A percentile compares a stretch with the other conserved stretches of the same genome.
These are phyloP conservation scores for Marasmarcha lunaedactyla DNA, from an alignment of 2,888 invertebrate genomes.

Conservation along the genomic window DNA sequence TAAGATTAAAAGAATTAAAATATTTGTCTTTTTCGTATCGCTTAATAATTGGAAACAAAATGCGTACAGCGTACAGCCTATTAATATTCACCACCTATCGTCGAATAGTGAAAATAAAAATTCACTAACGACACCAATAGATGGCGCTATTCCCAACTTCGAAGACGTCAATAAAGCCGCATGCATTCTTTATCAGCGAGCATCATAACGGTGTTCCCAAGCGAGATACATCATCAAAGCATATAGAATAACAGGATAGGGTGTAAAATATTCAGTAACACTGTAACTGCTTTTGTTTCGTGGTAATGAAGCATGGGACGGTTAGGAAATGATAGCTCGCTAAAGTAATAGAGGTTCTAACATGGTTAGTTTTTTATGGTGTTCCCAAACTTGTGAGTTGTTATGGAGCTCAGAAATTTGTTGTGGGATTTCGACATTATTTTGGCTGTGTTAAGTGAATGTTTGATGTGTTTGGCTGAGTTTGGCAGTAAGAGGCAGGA, in stretches of 20 bases:
- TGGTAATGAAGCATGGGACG: constrained; percentile 47
- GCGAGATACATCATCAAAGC: constrained; percentile 52
- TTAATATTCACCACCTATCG: constrained; percentile 30
- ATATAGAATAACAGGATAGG: constrained; percentile 42
- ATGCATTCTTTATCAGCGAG: constrained; percentile 46
- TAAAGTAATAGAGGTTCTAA: no score
- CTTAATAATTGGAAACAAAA: no score
- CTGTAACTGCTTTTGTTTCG: constrained; percentile 59
- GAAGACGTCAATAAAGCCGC: constrained; percentile 41
- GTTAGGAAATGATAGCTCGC: constrained; percentile 4
- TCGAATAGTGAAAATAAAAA: constrained; percentile 21
- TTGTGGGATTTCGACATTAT: no score
- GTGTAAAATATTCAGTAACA: constrained; percentile 54
- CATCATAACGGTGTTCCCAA: constrained; percentile 41
- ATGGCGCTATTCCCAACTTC: constrained; percentile 32
- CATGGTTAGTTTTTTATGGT: no score
- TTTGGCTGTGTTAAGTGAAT: no score
- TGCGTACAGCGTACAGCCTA: not conserved
- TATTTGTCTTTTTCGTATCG: no score
- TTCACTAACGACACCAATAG: constrained; percentile 21
- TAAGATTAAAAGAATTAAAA: no score
- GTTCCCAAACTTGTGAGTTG: no score
- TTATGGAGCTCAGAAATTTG: no score
- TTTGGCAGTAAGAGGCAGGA: no score
- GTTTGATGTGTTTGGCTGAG: no score